These are phyloP conservation scores for Cardinalis cardinalis DNA, from an alignment of 2,113 vertebrate species.

Conservation along the genomic window DNA sequence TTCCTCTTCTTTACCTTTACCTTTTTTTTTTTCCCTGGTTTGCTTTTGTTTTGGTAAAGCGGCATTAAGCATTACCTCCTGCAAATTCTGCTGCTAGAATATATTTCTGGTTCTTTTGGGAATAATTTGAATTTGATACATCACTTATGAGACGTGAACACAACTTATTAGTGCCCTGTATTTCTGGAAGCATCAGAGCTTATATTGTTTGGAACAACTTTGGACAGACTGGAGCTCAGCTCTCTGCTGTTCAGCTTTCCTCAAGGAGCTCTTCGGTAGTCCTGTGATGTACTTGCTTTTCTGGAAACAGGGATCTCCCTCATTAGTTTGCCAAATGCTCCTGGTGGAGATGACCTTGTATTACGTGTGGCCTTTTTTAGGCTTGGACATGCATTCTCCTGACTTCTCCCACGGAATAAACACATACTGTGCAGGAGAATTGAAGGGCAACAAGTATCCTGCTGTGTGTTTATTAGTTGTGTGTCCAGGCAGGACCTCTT, in stretches of 20 bases:
- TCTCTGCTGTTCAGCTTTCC: neutral
- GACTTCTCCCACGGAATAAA: neutral
- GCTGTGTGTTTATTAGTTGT: neutral
- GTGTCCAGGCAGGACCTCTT: neutral
- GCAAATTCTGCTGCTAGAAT: neutral
- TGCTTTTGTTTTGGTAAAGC: neutral
- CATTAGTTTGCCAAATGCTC: neutral
- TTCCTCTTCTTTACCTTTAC: neutral
- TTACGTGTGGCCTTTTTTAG: neutral
- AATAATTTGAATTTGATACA: neutral
- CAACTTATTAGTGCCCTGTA: neutral
- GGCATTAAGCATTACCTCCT: neutral
- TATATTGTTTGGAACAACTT: neutral
- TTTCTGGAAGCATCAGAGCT: neutral
- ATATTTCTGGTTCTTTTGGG: neutral
- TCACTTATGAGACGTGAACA: accelerated
- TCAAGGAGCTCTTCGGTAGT: neutral
- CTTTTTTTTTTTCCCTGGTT: neutral
- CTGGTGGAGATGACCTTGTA: neutral
- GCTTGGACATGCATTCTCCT: neutral
- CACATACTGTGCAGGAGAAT: neutral
- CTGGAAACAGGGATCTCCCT: neutral
- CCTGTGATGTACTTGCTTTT: neutral
- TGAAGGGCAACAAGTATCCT: neutral
- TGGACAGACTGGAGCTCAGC: neutral